Percentiles rank a stretch among this genome's conserved stretches.
Evolutionary conservation across 1,140 invertebrate genomes (phyloP).

Genomic region (Platyura marginata): DNA sequence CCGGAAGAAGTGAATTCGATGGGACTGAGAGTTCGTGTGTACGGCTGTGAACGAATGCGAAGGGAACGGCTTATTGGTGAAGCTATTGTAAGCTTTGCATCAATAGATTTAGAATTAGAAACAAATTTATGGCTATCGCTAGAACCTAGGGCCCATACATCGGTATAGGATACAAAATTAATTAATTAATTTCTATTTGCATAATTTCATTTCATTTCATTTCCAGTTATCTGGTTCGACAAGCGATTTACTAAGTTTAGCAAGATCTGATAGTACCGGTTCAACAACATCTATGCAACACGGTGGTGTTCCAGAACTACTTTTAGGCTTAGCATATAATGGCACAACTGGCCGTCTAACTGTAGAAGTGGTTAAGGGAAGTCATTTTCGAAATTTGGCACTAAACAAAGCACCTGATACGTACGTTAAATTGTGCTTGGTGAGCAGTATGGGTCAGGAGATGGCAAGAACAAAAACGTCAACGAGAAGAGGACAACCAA

Average conservation of each 20-base stretch:
- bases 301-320: conserved; percentile 73
- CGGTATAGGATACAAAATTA: conserved; percentile 35
- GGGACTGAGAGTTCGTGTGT: conserved; percentile 76
- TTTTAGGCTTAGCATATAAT: conserved; percentile 80
- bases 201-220: too few relatives aligned
- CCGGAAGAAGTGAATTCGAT: conserved; percentile 84
- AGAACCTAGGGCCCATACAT: conserved; percentile 60
- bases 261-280: conserved; percentile 77
- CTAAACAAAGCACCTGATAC: conserved; percentile 72
- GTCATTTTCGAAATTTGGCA: conserved; percentile 65
- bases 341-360: conserved; percentile 79
- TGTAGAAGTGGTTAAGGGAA: conserved; percentile 82
- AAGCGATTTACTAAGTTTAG: conserved; percentile 55
- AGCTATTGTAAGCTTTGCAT: conserved; percentile 68
- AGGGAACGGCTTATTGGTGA: conserved; percentile 83
- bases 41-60: conserved; percentile 76
- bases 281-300: conserved; percentile 83
- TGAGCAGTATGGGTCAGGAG: conserved; percentile 83
- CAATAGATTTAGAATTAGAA: conserved; percentile 71
- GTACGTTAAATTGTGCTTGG: conserved; percentile 78
- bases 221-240: conserved; percentile 24
- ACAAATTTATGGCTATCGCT: conserved; percentile 77
- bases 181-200: too few relatives aligned
- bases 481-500: conserved; percentile 74
- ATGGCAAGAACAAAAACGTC: conserved; percentile 83